phyloP scores from a whole-genome alignment of 2,113 vertebrate genomes.

The Microtus ochrogaster region DNA sequence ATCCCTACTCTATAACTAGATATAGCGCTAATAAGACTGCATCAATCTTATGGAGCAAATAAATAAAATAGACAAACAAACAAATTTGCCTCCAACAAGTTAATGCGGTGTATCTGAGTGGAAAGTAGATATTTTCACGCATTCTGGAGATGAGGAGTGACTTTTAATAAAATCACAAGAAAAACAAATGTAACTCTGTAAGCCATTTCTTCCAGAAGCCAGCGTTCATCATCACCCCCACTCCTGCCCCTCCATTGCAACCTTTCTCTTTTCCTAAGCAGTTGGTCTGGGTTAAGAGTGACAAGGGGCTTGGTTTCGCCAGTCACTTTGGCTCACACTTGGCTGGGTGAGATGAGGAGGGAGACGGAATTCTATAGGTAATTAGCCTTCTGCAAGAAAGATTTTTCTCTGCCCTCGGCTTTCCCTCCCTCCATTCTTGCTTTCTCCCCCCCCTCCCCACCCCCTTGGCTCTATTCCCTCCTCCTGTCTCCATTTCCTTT shows the following conservation, averaged over 20 bases:
- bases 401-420: conserved; percentile 85
- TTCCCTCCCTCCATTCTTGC: not conserved
- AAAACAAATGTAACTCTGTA: conserved; percentile 99
- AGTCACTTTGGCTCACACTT: conserved; percentile 54
- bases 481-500: not conserved
- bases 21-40: conserved; percentile 96
- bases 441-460: not conserved
- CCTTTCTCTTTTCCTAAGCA: conserved; percentile 76
- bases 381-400: conserved; percentile 83
- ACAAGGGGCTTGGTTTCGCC: conserved; percentile 79
- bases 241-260: conserved; percentile 46
- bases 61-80: conserved; percentile 99
- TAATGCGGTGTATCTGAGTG: conserved; percentile 99
- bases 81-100: conserved; percentile 96
- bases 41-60: conserved; percentile 96
- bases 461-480: not conserved
- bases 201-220: conserved; percentile 93
- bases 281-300: conserved; percentile 82
- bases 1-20: conserved; percentile 91
- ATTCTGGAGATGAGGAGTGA: conserved; percentile 96
- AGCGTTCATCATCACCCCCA: conserved; percentile 55
- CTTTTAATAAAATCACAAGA: conserved; percentile 98
- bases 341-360: not conserved
- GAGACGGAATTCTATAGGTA: conserved; percentile 74
- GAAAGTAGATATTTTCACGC: conserved; percentile 99